These are phyloP conservation scores for Lepidostoma basale DNA, from an alignment of 1,140 invertebrate species.

Conservation along the genomic window DNA sequence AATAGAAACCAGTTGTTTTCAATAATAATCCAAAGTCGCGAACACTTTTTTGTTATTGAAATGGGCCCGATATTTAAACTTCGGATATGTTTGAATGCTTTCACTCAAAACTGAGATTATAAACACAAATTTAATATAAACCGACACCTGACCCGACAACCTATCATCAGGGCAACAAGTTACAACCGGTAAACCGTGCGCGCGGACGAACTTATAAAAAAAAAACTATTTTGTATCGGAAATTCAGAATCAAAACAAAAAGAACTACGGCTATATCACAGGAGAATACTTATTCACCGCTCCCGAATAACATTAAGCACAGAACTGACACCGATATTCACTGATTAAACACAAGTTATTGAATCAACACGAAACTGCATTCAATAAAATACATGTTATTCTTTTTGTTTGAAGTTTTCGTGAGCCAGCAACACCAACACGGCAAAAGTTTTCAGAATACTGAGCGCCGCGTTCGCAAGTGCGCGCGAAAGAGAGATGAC, in stretches of 20 bases:
- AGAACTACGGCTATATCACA: conserved; percentile 28
- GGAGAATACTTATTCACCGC: conserved; percentile 16
- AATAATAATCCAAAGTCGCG: conserved; percentile 9
- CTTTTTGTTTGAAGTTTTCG: conserved; percentile 17
- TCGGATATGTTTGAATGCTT: not conserved
- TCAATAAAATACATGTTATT: conserved; percentile 19
- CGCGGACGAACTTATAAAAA: conserved; percentile 15
- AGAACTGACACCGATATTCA: conserved; percentile 27
- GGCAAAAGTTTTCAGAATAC: conserved; percentile 36
- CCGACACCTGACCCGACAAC: conserved; percentile 13
- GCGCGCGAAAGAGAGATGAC: conserved; percentile 19
- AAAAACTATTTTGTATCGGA: conserved; percentile 21
- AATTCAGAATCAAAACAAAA: conserved; percentile 9
- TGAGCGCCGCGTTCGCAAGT: conserved; percentile 19
- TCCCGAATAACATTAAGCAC: conserved; percentile 16
- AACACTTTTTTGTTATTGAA: conserved; percentile 2
- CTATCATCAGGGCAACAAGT: conserved; percentile 16
- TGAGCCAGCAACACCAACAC: conserved; percentile 13
- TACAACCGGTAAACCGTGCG: conserved; percentile 15
- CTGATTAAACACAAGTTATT: conserved; percentile 21
- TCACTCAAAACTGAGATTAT: conserved; percentile 13
- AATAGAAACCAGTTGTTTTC: conserved; percentile 5
- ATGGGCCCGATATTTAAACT: not conserved
- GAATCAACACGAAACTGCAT: conserved; percentile 14
- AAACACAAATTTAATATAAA: conserved; percentile 9